Percentiles rank a stretch among this genome's conserved stretches.
These are phyloP conservation scores for Clavelina lepadiformis DNA, from an alignment of 23 tunicate genomes.

Conservation along the genomic window DNA sequence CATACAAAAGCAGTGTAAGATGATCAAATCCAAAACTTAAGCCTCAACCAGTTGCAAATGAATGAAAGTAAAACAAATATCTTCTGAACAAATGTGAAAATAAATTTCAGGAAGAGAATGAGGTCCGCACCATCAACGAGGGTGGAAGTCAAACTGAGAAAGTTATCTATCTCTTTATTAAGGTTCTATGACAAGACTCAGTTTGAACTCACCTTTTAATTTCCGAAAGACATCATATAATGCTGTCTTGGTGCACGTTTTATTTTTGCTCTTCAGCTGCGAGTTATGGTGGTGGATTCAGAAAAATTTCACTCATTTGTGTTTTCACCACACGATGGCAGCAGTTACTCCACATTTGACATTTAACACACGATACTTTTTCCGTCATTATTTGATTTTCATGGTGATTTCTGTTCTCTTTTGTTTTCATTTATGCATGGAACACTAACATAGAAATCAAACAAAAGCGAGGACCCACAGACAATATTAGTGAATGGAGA, in stretches of 20 bases:
- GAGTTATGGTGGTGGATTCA: too few relatives aligned
- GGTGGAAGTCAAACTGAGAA: slow-evolving; percentile 23
- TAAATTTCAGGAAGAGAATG: slow-evolving; percentile 29
- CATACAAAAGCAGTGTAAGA: too few relatives aligned
- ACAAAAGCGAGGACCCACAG: neutral
- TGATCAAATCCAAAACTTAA: too few relatives aligned
- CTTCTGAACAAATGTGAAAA: too few relatives aligned
- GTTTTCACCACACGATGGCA: too few relatives aligned
- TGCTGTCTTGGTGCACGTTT: neutral
- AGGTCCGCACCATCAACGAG: slow-evolving; percentile 25
- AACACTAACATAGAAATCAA: neutral
- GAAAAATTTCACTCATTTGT: too few relatives aligned
- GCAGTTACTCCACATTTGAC: too few relatives aligned
- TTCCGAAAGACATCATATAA: neutral
- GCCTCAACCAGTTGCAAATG: too few relatives aligned
- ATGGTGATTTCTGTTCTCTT: neutral
- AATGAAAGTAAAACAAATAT: too few relatives aligned
- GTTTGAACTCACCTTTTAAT: neutral
- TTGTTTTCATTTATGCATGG: slow-evolving; percentile 14
- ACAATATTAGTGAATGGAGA: slow-evolving; percentile 1
- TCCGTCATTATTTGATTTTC: neutral
- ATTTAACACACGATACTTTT: neutral
- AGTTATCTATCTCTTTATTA: slow-evolving; percentile 26
- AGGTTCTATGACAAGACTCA: slow-evolving; percentile 10
- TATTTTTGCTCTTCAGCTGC: neutral